phyloP scores from a whole-genome alignment of 2,888 invertebrate genomes.

The Drosophila meridiana region DNA sequence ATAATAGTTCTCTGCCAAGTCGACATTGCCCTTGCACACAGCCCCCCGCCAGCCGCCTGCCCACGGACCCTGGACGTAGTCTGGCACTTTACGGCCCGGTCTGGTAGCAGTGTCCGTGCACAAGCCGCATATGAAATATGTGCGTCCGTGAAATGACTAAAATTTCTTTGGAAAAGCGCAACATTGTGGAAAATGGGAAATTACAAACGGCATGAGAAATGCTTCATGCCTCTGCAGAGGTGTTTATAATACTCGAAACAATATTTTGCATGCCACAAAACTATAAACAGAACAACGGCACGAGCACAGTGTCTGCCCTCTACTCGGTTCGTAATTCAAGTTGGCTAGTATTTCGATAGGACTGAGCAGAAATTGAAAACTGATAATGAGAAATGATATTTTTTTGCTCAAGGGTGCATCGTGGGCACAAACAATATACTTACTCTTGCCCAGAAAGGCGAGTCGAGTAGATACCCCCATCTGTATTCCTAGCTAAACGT shows the following conservation, averaged over 20 bases:
- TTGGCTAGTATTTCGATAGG: not conserved
- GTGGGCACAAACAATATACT: not conserved
- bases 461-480: too few species aligned
- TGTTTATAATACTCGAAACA: constrained; percentile 11
- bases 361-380: not conserved
- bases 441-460: not conserved
- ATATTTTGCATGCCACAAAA: not conserved
- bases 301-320: not conserved
- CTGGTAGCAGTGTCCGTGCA: constrained; percentile 25
- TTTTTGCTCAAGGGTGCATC: not conserved
- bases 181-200: constrained; percentile 84
- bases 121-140: constrained; percentile 69
- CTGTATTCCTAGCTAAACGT: too few species aligned
- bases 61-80: not conserved
- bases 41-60: not conserved
- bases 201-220: constrained; percentile 28
- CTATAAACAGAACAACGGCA: not conserved
- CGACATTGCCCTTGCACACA: constrained; percentile 18
- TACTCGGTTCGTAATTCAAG: constrained; percentile 11
- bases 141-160: constrained; percentile 82
- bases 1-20: constrained; percentile 55
- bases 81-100: constrained; percentile 61
- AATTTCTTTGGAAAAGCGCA: constrained; percentile 84
- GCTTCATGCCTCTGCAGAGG: not conserved
- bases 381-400: not conserved